Conservation (phyloP, 2,888 invertebrate species). For the Hyposoter didymator region DNA sequence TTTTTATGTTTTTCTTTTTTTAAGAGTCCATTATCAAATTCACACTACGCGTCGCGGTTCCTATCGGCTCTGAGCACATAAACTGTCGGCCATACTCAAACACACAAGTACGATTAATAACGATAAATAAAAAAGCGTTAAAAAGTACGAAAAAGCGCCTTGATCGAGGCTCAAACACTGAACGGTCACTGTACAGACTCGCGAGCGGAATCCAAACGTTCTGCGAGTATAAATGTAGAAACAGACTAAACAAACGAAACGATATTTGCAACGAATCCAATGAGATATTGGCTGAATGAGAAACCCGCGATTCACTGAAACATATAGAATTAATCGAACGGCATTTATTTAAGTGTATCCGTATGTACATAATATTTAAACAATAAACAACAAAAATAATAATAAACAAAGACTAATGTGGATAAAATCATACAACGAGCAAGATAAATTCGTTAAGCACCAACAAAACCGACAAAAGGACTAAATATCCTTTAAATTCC, state of each 20-base stretch:
- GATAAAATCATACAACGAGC: constrained; percentile 59
- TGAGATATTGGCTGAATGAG: constrained; percentile 28
- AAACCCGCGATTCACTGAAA: constrained; percentile 56
- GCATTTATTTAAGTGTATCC: constrained; percentile 75
- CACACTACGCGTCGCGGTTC: constrained; percentile 66
- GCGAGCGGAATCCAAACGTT: constrained; percentile 33
- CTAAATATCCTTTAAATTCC: neutral
- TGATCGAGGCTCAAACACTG: constrained; percentile 24
- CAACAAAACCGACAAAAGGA: neutral
- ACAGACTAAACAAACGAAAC: constrained; percentile 17
- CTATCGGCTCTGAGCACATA: constrained; percentile 43
- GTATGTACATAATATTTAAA: constrained; percentile 76
- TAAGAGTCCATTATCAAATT: constrained; percentile 71
- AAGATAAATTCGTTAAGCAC: constrained; percentile 27
- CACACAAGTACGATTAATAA: neutral
- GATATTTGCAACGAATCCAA: constrained; percentile 38
- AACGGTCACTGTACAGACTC: constrained; percentile 49
- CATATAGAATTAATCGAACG: constrained; percentile 62
- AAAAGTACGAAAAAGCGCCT: constrained; percentile 21
- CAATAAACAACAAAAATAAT: constrained; percentile 55
- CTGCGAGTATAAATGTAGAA: constrained; percentile 41
- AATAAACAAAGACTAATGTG: constrained; percentile 47
- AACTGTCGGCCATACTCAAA: constrained; percentile 46
- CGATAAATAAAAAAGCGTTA: constrained; percentile 10
- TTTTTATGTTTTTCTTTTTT: constrained; percentile 60